Percentiles rank a stretch among this genome's conserved stretches.
These are phyloP conservation scores for Albula goreensis DNA, from an alignment of 2,113 vertebrate species.

Conservation along the genomic window DNA sequence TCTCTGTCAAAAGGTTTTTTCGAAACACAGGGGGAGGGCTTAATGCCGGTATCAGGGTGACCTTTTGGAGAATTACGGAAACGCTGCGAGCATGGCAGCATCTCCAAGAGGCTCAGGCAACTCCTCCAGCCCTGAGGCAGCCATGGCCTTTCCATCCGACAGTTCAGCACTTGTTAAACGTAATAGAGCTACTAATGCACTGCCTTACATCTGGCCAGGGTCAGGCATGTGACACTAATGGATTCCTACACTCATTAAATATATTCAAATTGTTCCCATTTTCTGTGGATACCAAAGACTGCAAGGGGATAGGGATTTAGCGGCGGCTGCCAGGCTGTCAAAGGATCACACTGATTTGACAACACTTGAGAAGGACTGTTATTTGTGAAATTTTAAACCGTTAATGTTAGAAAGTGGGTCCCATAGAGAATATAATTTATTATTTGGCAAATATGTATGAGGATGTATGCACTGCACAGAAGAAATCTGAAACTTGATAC, in stretches of 20 bases:
- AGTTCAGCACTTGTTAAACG: constrained; percentile 43
- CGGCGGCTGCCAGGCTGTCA: not conserved
- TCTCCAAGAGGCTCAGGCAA: constrained; percentile 4
- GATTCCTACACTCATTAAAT: constrained; percentile 46
- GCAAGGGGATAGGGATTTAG: constrained; percentile 19
- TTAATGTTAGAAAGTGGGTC: not conserved
- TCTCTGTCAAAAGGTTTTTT: constrained; percentile 37
- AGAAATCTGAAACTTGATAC: not conserved
- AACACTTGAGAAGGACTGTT: not conserved
- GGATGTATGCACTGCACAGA: not conserved
- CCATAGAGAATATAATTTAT: not conserved
- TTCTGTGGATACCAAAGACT: not conserved
- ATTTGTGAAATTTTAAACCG: not conserved
- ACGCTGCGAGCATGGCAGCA: constrained; percentile 19
- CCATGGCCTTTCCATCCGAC: constrained; percentile 43
- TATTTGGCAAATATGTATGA: not conserved
- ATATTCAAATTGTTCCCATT: constrained; percentile 39
- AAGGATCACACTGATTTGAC: not conserved
- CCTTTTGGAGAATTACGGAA: constrained; percentile 49
- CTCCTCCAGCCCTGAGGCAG: constrained; percentile 10
- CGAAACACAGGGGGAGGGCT: constrained; percentile 31
- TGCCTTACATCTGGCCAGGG: constrained; percentile 38
- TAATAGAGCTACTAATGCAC: constrained; percentile 46
- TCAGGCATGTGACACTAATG: constrained; percentile 49
- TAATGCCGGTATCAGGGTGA: constrained; percentile 49